Conservation (phyloP, 2,113 vertebrate species). For the Dryoscopus gambensis region DNA sequence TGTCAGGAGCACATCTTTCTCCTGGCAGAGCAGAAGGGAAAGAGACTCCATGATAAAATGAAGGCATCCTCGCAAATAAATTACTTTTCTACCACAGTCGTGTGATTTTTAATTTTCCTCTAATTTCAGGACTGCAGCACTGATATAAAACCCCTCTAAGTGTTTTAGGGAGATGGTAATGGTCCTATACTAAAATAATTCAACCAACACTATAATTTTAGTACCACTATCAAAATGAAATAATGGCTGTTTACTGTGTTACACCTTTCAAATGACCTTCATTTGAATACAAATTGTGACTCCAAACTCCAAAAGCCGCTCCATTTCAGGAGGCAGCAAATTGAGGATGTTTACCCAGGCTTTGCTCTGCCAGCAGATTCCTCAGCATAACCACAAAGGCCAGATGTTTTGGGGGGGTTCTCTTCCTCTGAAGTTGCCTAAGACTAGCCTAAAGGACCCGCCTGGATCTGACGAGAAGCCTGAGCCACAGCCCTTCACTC, state of each 20-base stretch:
- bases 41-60: neutral
- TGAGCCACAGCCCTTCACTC: neutral
- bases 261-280: conserved; percentile 86
- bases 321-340: conserved; percentile 65
- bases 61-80: conserved; percentile 22
- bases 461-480: neutral
- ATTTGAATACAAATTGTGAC: conserved; percentile 80
- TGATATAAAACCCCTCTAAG: conserved; percentile 71
- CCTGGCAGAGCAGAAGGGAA: neutral
- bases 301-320: conserved; percentile 72
- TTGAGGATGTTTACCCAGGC: conserved; percentile 2
- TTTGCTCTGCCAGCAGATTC: conserved; percentile 14
- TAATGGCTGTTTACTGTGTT: conserved; percentile 81
- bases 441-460: neutral
- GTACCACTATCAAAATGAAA: conserved; percentile 84
- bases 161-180: conserved; percentile 81
- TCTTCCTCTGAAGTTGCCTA: neutral
- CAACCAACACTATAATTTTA: conserved; percentile 86
- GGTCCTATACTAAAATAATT: conserved; percentile 82
- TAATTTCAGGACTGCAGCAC: conserved; percentile 72
- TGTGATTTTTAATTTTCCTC: conserved; percentile 77
- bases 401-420: neutral
- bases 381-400: neutral
- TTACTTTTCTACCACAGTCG: conserved; percentile 32
- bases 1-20: neutral